phyloP scores from a whole-genome alignment of 2,888 invertebrate genomes.

The Drosophila flavopinicola region DNA sequence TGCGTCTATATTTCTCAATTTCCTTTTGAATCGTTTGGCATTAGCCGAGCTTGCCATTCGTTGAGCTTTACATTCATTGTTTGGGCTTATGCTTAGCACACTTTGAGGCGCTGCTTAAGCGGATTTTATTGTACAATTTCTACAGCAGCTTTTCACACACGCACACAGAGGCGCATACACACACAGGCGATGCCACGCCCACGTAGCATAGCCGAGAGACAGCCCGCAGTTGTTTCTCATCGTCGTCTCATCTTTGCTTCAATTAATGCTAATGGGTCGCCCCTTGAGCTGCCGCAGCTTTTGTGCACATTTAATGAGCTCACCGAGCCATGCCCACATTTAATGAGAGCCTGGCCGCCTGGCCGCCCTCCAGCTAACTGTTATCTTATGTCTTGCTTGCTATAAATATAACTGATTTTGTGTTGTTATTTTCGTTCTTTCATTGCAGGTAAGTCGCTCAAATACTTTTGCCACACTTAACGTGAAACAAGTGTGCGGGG shows the following conservation, averaged over 20 bases:
- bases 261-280: constrained; percentile 66
- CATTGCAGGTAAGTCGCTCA: constrained; percentile 70
- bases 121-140: constrained; percentile 27
- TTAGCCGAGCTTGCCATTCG: not conserved
- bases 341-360: constrained; percentile 22
- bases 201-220: not conserved
- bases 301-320: constrained; percentile 51
- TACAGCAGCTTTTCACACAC: constrained; percentile 15
- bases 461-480: constrained; percentile 60
- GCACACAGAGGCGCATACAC: not conserved
- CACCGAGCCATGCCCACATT: constrained; percentile 26
- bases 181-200: not conserved
- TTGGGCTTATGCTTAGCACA: constrained; percentile 14
- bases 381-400: constrained; percentile 37
- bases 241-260: constrained; percentile 53
- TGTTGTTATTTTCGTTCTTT: constrained; percentile 40
- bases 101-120: constrained; percentile 35
- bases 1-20: too few species aligned
- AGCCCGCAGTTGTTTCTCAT: constrained; percentile 30
- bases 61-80: constrained; percentile 4
- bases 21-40: not conserved
- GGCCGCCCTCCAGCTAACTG: constrained; percentile 14
- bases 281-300: constrained; percentile 46
- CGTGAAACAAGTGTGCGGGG: constrained; percentile 8
- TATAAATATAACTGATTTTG: constrained; percentile 66